Evolutionary conservation across 2,797 vertebrate genomes (phyloP).

Genomic region (Otolemur crassicaudatus): DNA sequence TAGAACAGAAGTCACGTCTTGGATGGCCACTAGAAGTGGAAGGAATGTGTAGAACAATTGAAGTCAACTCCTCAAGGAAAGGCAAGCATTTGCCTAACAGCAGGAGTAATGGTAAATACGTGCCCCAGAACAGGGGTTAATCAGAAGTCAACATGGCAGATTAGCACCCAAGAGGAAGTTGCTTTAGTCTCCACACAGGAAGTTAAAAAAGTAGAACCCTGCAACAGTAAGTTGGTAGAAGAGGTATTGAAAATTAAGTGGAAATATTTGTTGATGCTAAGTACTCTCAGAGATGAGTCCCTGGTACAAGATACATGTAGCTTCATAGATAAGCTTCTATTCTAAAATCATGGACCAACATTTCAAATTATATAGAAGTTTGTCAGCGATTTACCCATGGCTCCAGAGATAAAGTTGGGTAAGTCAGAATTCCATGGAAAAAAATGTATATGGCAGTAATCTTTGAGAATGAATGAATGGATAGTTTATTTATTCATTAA

Average conservation of each 20-base stretch:
- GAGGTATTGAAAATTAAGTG: conserved; percentile 33
- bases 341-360: neutral
- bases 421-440: neutral
- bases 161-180: neutral
- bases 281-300: conserved; percentile 12
- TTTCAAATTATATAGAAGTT: neutral
- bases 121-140: neutral
- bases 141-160: neutral
- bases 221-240: neutral
- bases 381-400: neutral
- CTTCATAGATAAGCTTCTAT: neutral
- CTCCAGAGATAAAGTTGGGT: neutral
- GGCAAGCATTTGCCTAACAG: neutral
- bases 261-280: neutral
- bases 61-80: neutral
- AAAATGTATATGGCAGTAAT: neutral
- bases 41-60: neutral
- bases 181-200: neutral
- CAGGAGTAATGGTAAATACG: neutral
- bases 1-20: neutral
- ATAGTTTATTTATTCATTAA: conserved; percentile 6
- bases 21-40: neutral
- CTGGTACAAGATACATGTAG: neutral
- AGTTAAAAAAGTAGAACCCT: neutral
- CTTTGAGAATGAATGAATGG: neutral